Conservation (phyloP, 2,888 invertebrate genomes). For the Nasonovia ribisnigri region DNA sequence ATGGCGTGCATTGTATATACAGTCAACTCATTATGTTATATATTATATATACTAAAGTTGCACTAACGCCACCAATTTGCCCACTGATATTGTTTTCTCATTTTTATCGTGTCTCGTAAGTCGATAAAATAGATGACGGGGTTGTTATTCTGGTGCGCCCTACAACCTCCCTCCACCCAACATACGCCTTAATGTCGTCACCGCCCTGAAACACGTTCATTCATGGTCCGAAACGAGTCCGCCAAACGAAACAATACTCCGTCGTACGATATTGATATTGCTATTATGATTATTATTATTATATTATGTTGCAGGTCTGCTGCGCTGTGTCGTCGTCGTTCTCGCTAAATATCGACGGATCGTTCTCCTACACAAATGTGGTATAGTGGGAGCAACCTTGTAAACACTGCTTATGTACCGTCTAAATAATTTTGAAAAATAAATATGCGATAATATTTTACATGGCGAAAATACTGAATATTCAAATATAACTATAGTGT, state of each 20-base stretch:
- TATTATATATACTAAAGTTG: neutral
- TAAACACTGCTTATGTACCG: neutral
- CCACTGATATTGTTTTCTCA: neutral
- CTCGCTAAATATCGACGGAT: neutral
- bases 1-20: neutral
- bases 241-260: neutral
- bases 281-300: neutral
- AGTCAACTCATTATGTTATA: neutral
- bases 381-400: neutral
- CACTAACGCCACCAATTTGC: neutral
- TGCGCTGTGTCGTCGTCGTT: neutral
- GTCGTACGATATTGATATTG: neutral
- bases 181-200: neutral
- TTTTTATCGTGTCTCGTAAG: slow-evolving; percentile 5
- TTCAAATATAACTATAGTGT: neutral
- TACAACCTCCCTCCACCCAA: neutral
- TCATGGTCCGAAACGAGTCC: neutral
- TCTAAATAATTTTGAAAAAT: neutral
- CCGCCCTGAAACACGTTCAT: neutral
- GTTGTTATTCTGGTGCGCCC: neutral
- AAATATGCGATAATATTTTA: neutral
- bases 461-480: neutral
- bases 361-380: neutral
- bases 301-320: neutral
- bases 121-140: neutral